Base-by-base conservation (phyloP, 53 echinoderm and acorn worm genomes). In the Paracentrotus lividus region DNA sequence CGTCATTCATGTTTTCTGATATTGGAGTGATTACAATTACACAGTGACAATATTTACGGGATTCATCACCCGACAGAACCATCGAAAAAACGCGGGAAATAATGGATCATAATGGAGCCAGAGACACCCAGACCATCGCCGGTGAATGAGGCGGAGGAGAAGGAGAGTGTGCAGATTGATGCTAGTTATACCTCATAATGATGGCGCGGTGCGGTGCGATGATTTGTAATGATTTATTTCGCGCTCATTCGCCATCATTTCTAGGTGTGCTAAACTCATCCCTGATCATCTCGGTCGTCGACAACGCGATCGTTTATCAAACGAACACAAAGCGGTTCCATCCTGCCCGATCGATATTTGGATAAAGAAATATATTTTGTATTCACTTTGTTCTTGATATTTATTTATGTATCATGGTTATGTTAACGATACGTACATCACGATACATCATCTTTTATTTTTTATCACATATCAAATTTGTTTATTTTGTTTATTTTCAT, bases 121-220 rank as follows among this genome's bases (percentile, higher is more conserved):
- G 64, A 64, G 59, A 59, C 18, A 57, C 64, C 31, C 31, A 29
- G 64, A 64, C 27, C 31, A 72, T 31, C 34, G 12, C 15, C 6
- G n/a, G 45, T 49, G 18, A 32, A 84, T 3, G 9, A 18, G 5
- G 51, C 12, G 21, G 20, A 21, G 21, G 15, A 51, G 49, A 3
- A n/a, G 85, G 85, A 85, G 85, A 47, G 27, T 49, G 85, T 49
- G 56, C 59, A 88, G 34, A 88, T 88, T n/a, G n/a, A n/a, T n/a
- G n/a, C n/a, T n/a, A 23, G 20, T 55, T 16, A 57, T 38, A 88
- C 88, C 56, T 88, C 88, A 53, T 53, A 88, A 88, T 88, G 88
- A 88, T 88, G 88, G 88, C 88, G 88, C 88, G 88, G 88, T 88
- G 88, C 88, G 88, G 88, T 88, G 88, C 88, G 54, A 88, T 88